Conservation (phyloP, 2,888 invertebrate genomes). For the Nomada hirtipes region DNA sequence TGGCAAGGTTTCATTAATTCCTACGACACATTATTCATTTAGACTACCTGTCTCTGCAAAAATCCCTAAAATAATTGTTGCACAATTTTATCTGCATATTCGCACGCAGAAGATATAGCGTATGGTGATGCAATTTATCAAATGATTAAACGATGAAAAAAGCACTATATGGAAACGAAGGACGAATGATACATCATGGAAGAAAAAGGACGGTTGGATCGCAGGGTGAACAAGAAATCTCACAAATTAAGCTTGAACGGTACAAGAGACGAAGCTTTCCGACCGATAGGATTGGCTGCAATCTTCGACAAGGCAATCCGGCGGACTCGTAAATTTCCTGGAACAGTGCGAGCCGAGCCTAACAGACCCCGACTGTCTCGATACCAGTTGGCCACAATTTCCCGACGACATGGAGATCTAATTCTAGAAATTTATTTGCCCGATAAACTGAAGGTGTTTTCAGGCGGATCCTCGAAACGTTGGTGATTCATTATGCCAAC, state of each 20-base stretch:
- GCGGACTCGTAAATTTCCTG: conserved; percentile 77
- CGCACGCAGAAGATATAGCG: no score
- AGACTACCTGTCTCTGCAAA: no score
- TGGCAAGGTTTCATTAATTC: no score
- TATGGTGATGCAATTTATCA: no score
- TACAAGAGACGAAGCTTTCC: conserved; percentile 72
- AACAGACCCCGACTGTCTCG: conserved; percentile 63
- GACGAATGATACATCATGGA: background rate
- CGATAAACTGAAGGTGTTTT: conserved; percentile 62
- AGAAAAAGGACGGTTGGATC: conserved; percentile 43
- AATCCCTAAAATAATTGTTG: no score
- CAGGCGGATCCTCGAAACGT: conserved; percentile 41
- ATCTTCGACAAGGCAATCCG: conserved; percentile 80
- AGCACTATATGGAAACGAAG: background rate
- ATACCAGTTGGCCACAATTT: conserved; percentile 65
- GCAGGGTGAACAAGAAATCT: conserved; percentile 69
- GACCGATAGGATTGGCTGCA: conserved; percentile 78
- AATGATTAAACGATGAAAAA: background rate
- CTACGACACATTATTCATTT: no score
- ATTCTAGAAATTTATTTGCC: conserved; percentile 64
- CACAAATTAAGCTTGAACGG: conserved; percentile 80
- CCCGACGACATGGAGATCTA: conserved; percentile 60
- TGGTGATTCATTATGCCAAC: conserved; percentile 48
- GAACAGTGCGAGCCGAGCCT: conserved; percentile 64
- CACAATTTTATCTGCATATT: no score